Evolutionary conservation across 2,888 invertebrate genomes (phyloP).

Genomic region (Plusia festucae): DNA sequence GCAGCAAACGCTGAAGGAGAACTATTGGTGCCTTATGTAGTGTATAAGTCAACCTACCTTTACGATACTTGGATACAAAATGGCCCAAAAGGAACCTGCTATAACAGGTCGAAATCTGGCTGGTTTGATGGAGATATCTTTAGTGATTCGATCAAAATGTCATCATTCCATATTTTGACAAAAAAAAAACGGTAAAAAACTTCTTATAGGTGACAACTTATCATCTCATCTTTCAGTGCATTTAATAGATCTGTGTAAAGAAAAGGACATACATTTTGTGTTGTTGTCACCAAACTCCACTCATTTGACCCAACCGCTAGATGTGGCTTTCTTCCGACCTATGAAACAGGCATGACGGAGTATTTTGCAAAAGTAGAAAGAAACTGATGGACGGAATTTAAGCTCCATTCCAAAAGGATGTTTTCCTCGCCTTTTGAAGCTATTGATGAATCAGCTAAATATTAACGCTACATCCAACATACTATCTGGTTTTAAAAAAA

Average conservation of each 20-base stretch:
- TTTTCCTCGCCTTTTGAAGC: slow-evolving; percentile 48
- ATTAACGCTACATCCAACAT: slow-evolving; percentile 34
- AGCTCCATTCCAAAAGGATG: slow-evolving; percentile 44
- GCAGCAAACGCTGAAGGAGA: slow-evolving; percentile 66
- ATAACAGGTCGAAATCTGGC: slow-evolving; percentile 21
- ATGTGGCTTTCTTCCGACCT: slow-evolving; percentile 66
- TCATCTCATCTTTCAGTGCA: slow-evolving; percentile 62
- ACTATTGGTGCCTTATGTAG: slow-evolving; percentile 68
- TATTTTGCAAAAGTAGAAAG: slow-evolving; percentile 51
- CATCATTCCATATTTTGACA: slow-evolving; percentile 49
- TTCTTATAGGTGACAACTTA: slow-evolving; percentile 71
- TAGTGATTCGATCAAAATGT: slow-evolving; percentile 55
- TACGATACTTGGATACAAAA: slow-evolving; percentile 66
- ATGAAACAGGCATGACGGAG: slow-evolving; percentile 61
- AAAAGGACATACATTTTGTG: slow-evolving; percentile 68
- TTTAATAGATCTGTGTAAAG: slow-evolving; percentile 63
- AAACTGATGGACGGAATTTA: slow-evolving; percentile 40
- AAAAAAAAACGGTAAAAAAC: slow-evolving; percentile 58
- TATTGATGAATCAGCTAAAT: slow-evolving; percentile 28
- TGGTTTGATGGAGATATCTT: slow-evolving; percentile 68
- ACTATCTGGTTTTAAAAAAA: slow-evolving; percentile 42
- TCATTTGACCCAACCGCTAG: slow-evolving; percentile 67
- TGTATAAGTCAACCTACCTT: slow-evolving; percentile 72
- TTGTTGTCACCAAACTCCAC: slow-evolving; percentile 67
- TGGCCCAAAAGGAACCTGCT: slow-evolving; percentile 62